Evolutionary conservation across 2,797 vertebrate species (phyloP).

Genomic region (Spinus pinus): DNA sequence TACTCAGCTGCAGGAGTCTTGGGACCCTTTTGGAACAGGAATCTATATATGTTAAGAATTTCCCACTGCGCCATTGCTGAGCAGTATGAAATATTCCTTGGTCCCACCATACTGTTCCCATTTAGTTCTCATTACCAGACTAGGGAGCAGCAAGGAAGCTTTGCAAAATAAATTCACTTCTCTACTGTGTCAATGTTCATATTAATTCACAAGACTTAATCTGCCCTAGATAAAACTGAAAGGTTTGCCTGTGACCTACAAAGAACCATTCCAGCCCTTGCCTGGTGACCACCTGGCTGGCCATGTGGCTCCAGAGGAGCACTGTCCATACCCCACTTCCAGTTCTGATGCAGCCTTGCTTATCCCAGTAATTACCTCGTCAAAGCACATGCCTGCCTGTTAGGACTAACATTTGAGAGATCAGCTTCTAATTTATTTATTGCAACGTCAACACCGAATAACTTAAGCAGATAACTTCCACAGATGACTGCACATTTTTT

Average conservation of each 20-base stretch:
- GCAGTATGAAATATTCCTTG: background rate
- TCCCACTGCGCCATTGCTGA: background rate
- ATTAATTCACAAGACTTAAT: background rate
- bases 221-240: background rate
- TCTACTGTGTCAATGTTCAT: background rate
- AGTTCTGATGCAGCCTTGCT: background rate
- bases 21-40: background rate
- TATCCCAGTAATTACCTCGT: background rate
- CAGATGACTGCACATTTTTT: conserved; percentile 56
- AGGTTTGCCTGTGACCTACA: background rate
- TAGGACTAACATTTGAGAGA: conserved; percentile 45
- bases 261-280: background rate
- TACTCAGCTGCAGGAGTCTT: background rate
- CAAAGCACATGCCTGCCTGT: conserved; percentile 19
- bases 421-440: conserved; percentile 44
- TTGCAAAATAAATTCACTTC: background rate
- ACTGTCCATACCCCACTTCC: background rate
- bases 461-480: conserved; percentile 52
- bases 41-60: background rate
- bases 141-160: background rate
- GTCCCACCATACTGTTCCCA: background rate
- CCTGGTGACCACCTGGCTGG: background rate
- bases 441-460: conserved; percentile 47
- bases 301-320: background rate
- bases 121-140: background rate